Evolutionary conservation across 2,888 invertebrate genomes (phyloP), one percentile per base, ranked within the genome.

Genomic region (Drosophila pseudotalamancana): DNA sequence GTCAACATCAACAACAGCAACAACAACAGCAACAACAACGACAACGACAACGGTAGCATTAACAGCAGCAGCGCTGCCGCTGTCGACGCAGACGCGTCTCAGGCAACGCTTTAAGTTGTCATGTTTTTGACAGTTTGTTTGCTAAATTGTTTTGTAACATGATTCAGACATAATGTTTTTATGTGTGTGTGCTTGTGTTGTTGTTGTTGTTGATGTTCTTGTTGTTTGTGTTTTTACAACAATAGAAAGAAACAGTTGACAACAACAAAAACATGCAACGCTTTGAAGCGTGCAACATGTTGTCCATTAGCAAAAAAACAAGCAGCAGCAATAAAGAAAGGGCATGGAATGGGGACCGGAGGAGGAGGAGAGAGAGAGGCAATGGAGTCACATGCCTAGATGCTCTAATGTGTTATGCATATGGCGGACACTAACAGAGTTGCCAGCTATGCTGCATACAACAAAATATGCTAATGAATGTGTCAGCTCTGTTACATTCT

Each of bases 61-160:
- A n/a, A n/a, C 45, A 45, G 54, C 37, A 16, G 19, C 48, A 9
- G 56, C 11, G 5, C 55, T 18, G 59, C 9, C 54, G 14, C 25
- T 14, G 65, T 16, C 35, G n/a, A n/a, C 6, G 74, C 48, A 51
- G 27, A 35, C 61, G 61, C 72, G 73, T 83, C 80, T 70, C 70
- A 45, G 64, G 70, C 81, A 80, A 72, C 84, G 82, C 82, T 78
- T 81, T 75, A 77, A 82, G 85, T 80, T 88, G 88, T 88, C 88
- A 88, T 88, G 88, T 88, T 88, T 89, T 83, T 85, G 88, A 88
- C 88, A 88, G 87, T 88, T 89, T 88, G 87, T 87, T 85, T 89
- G 89, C 88, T 88, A 88, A 88, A 88, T 88, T 88, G 83, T 88
- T 77, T 83, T 85, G 79, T 77, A 81, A 88, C 84, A 88, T 88